Base-by-base conservation (phyloP, 2,797 vertebrate species). In the Champsocephalus gunnari region DNA sequence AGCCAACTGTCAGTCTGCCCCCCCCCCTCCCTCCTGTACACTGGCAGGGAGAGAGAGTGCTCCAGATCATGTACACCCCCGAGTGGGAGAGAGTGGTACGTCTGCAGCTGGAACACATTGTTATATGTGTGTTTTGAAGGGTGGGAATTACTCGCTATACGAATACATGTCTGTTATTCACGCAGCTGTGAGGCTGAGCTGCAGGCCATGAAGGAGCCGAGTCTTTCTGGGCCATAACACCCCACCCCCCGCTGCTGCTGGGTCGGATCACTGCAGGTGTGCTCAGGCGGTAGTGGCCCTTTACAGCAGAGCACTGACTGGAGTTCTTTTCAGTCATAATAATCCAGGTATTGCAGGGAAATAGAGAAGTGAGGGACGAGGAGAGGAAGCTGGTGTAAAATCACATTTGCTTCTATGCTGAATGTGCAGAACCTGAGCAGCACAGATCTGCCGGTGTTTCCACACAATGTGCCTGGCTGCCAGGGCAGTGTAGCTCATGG, bases 41-140 rank as follows among this genome's bases (percentile, higher is more conserved):
- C 81, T 81, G 81, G 62, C 66, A 82, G 73, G 41, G 77, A 59
- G 47, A 90, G 64, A 90, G 79, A 81, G 69, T 69, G 71, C 76
- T 81, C 76, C 73, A 82, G 41, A 87, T 88, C 80, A 73, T 83
- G 87, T 88, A 72, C 81, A 87, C 89, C 81, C 54, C 60, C 65
- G 79, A 87, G 72, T 75, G 86, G 66, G 82, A 81, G 74, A 79
- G 77, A 81, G 71, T 66, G 49, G 13, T 75, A 83, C 49, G 66
- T 82, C 75, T 81, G 82, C 87, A 73, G 24, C 80, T 82, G 84
- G 85, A 91, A 91, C 90, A 87, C 84, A 90, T 90, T 87, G 85
- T 86, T 92, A 69, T 84, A 82, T 77, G 83, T 88, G 85, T 82
- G 86, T 88, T 90, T 82, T 87, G 90, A 89, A 88, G 75, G 86